These are phyloP conservation scores for Caenorhabditis auriculariae DNA, from an alignment of 2,888 invertebrate species.

Conservation along the genomic window DNA sequence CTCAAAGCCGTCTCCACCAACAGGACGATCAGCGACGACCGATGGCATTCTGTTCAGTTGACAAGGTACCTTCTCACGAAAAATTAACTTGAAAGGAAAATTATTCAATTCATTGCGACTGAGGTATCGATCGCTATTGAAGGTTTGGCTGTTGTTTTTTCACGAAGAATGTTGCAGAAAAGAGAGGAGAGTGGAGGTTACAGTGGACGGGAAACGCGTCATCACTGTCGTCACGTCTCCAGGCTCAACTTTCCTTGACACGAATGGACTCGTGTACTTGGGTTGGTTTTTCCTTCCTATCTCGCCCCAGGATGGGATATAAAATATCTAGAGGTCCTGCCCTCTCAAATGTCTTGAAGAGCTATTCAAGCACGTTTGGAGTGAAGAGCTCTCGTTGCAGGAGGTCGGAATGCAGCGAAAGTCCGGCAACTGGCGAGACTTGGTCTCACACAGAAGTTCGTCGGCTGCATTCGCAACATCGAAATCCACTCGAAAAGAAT, in stretches of 20 bases:
- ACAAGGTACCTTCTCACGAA: slow-evolving; percentile 21
- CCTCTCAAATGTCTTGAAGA: no score
- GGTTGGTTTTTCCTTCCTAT: slow-evolving; percentile 12
- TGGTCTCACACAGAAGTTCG: slow-evolving; percentile 16
- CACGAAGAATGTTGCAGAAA: slow-evolving; percentile 24
- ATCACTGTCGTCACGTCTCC: slow-evolving; percentile 38
- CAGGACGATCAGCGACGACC: slow-evolving; percentile 33
- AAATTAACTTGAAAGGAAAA: not conserved
- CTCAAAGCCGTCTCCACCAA: slow-evolving; percentile 37
- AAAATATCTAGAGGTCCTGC: not conserved
- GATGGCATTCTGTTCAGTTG: slow-evolving; percentile 36
- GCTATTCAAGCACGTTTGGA: no score
- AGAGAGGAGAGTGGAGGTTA: slow-evolving; percentile 30
- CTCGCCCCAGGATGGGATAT: not conserved
- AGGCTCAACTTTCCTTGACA: slow-evolving; percentile 34
- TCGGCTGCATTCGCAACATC: slow-evolving; percentile 27
- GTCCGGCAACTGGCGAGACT: no score
- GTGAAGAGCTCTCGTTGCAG: no score
- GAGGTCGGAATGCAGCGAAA: no score
- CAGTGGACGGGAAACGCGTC: slow-evolving; percentile 30
- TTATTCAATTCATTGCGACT: not conserved
- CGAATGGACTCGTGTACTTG: slow-evolving; percentile 40
- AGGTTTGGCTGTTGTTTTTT: not conserved
- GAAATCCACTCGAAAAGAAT: slow-evolving; percentile 14
- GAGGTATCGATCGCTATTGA: slow-evolving; percentile 1